Conservation (phyloP, 2,797 vertebrate genomes). For the Gymnocypris eckloni region DNA sequence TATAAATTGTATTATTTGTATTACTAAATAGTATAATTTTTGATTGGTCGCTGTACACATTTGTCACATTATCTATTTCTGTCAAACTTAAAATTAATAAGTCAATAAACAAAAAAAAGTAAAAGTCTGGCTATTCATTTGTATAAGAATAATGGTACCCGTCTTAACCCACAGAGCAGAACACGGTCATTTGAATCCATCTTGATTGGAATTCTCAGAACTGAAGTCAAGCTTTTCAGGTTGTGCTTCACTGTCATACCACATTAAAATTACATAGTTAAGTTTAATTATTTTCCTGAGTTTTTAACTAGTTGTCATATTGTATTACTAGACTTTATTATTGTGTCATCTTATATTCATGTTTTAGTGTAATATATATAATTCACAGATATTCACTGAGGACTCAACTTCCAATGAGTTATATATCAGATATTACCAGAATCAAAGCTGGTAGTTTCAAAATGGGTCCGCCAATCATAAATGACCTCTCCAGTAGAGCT, state of each 20-base stretch:
- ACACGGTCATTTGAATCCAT: not conserved
- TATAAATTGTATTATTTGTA: no score
- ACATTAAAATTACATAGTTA: not conserved
- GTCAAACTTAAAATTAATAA: not conserved
- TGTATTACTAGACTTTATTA: conserved; percentile 3
- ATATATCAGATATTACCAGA: not conserved
- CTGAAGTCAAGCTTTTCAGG: no score
- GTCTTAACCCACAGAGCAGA: not conserved
- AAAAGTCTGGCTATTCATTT: not conserved
- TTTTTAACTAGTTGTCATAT: not conserved
- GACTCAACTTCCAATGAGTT: not conserved
- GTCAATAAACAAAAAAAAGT: no score
- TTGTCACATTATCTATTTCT: not conserved
- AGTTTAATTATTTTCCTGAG: conserved; percentile 5
- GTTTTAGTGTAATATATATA: conserved; percentile 4
- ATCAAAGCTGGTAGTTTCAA: conserved; percentile 11
- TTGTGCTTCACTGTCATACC: no score
- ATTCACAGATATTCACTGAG: conserved; percentile 5
- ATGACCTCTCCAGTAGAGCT: not conserved
- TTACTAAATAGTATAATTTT: not conserved
- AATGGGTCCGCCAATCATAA: conserved; percentile 7
- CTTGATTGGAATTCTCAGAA: no score
- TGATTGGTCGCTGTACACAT: not conserved
- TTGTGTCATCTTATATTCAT: not conserved
- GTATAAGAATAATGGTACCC: not conserved